Base-by-base conservation (phyloP, 2,888 invertebrate species). In the Sminthurinus aureus region DNA sequence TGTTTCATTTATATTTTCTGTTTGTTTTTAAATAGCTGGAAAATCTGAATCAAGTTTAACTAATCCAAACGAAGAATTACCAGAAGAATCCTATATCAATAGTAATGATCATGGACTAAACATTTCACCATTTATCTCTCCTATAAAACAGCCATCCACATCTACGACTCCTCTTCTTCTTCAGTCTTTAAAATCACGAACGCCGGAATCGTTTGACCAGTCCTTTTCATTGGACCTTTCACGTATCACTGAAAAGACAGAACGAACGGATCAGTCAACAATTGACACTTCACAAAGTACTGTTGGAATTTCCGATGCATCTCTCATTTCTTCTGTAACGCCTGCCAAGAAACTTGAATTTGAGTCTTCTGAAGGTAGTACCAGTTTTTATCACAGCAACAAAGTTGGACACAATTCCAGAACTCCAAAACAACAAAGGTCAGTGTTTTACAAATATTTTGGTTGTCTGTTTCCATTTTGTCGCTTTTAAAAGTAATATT, bases 381-480 rank as follows among this genome's bases (percentile, higher is more conserved):
- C 52, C 22, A 74, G 79, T 18, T 8, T 38, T 26, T 85, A 84
- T 76, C 73, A 84, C 58, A 80, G 78, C 83, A 82, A 86, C 85
- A 26, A 85, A 84, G 26, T 82, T 83, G 74, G 86, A 85, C 20
- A 86, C 84, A 80, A 84, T 85, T 0, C 64, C 52, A 22, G 82
- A 1, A 74, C 69, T 52, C 84, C 82, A 51, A 81, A 80, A 69
- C 83, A 81, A 26, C 83, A 81, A 26, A 88, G 88, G 88, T 88
- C 88, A 88, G 88, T 87, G n/a, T 83, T 88, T 50, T 71, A 79
- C 20, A 76, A 84, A 22, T 81, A 88, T 67, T 84, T 88, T 79
- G 86, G 87, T 13, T 88, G 88, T 76, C 74, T 87, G 71, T 88
- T 88, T 75, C 88, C 88, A 13, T 88, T 87, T 85, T 88, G 84